phyloP scores from a whole-genome alignment of 2,888 invertebrate genomes.

The Spilarctia lutea region DNA sequence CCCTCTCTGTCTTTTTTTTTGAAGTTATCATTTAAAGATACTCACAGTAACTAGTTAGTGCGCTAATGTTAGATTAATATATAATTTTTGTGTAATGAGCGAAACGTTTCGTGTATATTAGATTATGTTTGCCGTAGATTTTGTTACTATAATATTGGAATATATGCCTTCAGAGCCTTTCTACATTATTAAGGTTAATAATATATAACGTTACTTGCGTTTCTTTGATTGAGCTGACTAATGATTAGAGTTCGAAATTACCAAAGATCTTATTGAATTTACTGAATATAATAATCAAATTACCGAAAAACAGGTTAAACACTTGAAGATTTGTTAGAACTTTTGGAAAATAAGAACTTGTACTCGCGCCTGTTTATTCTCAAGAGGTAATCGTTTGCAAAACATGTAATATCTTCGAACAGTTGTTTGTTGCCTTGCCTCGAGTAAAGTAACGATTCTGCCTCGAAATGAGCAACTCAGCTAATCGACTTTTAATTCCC shows the following conservation, averaged over 20 bases:
- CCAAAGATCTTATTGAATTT: background rate
- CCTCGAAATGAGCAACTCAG: background rate
- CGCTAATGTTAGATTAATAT: slow-evolving; percentile 17
- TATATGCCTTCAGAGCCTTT: slow-evolving; percentile 52
- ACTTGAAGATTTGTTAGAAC: background rate
- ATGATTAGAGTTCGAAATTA: background rate
- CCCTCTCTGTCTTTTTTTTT: too few relatives aligned
- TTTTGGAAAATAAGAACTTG: too few relatives aligned
- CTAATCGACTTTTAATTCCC: background rate
- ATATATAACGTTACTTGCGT: slow-evolving; percentile 22
- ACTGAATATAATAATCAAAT: background rate
- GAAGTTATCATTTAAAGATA: too few relatives aligned
- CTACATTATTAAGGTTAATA: slow-evolving; percentile 41
- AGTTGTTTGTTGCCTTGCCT: slow-evolving; percentile 5
- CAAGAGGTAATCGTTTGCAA: too few relatives aligned
- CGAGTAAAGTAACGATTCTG: slow-evolving; percentile 5
- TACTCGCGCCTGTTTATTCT: too few relatives aligned
- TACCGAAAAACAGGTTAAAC: background rate
- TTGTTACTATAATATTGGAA: slow-evolving; percentile 33
- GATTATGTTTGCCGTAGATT: slow-evolving; percentile 43
- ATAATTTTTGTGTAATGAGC: slow-evolving; percentile 36
- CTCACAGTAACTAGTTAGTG: slow-evolving; percentile 3
- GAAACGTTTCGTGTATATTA: slow-evolving; percentile 47
- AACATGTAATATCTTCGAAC: too few relatives aligned
- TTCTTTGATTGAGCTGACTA: slow-evolving; percentile 26